Evolutionary conservation across 2,113 vertebrate species (phyloP).

Genomic region (Oreotrochilus melanogaster): DNA sequence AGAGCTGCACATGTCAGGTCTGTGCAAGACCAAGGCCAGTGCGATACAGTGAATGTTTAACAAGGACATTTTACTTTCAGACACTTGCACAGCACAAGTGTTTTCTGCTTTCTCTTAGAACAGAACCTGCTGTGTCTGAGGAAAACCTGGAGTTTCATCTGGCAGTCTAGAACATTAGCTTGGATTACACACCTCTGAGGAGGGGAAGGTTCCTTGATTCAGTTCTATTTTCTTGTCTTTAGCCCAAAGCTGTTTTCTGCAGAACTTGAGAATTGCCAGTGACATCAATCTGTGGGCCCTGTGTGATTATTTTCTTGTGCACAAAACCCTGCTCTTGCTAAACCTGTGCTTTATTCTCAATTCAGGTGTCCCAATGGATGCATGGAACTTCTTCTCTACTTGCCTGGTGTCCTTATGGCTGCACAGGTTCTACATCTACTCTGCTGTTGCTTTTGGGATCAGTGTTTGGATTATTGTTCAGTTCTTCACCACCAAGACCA

Average conservation of each 20-base stretch:
- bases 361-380: conserved; percentile 66
- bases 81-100: not conserved
- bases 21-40: not conserved
- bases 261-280: not conserved
- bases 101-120: not conserved
- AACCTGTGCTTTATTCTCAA: not conserved
- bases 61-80: not conserved
- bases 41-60: rapidly evolving
- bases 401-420: conserved; percentile 83
- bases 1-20: rapidly evolving
- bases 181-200: not conserved
- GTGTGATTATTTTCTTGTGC: not conserved
- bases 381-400: conserved; percentile 48
- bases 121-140: not conserved
- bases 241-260: not conserved
- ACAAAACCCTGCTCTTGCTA: not conserved
- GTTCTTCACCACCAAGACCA: conserved; percentile 58
- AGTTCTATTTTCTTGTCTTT: not conserved
- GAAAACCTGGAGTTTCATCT: rapidly evolving
- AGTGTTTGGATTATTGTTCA: conserved; percentile 85
- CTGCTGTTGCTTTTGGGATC: conserved; percentile 81
- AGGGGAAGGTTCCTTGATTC: not conserved
- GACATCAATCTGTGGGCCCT: not conserved
- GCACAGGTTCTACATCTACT: conserved; percentile 87
- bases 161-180: not conserved